Evolutionary conservation across 2,113 vertebrate genomes (phyloP).

Genomic region (Epinephelus fuscoguttatus): DNA sequence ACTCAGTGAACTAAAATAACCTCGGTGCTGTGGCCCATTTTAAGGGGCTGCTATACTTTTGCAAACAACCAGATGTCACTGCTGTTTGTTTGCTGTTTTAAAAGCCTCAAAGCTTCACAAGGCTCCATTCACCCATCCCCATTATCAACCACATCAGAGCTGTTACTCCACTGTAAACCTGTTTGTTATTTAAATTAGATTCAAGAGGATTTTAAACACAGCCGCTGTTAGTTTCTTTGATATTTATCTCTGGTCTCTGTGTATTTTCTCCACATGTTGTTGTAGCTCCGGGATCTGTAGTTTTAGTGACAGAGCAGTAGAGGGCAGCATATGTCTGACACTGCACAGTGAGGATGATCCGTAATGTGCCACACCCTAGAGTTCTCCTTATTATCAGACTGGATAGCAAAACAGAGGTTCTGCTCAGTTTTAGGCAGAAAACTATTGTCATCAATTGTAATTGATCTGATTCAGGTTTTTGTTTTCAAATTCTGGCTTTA

Average conservation of each 20-base stretch:
- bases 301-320: slow-evolving; percentile 5
- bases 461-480: neutral
- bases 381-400: neutral
- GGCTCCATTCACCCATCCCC: no score
- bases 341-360: no score
- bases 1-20: no score
- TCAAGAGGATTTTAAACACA: neutral
- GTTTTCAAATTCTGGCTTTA: neutral
- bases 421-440: neutral
- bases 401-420: neutral
- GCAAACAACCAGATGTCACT: no score
- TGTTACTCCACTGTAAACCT: neutral
- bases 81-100: no score
- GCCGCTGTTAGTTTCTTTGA: neutral
- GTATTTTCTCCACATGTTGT: neutral
- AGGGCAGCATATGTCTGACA: slow-evolving; percentile 17
- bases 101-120: no score
- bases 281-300: slow-evolving; percentile 1
- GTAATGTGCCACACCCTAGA: slow-evolving; percentile 10
- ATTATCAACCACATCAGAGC: neutral
- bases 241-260: neutral
- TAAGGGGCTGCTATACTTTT: no score
- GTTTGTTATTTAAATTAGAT: neutral
- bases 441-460: neutral
- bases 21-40: no score